Conservation (phyloP, 2,797 vertebrate species). For the Sciaenops ocellatus region DNA sequence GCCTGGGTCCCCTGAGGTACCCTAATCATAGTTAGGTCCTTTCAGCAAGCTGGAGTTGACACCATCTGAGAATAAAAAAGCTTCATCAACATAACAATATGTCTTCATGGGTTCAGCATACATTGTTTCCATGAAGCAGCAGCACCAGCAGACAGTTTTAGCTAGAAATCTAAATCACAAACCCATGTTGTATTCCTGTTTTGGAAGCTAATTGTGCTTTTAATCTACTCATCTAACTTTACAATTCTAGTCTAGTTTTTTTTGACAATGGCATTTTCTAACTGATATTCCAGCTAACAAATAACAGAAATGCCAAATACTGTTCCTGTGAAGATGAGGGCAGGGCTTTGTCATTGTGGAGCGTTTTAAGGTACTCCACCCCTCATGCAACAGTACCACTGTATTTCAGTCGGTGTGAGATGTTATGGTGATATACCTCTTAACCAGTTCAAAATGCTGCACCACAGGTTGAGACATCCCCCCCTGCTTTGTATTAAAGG, state of each 20-base stretch:
- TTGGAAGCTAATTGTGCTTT: not conserved
- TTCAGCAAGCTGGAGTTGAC: constrained; percentile 47
- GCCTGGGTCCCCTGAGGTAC: constrained; percentile 60
- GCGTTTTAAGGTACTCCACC: constrained; percentile 78
- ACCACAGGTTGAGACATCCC: not conserved
- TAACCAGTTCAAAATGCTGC: not conserved
- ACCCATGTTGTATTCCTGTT: constrained; percentile 16
- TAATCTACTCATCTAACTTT: constrained; percentile 7
- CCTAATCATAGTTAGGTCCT: constrained; percentile 69
- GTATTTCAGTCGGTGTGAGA: not conserved
- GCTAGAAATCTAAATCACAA: constrained; percentile 23
- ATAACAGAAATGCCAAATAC: constrained; percentile 68
- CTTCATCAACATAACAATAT: constrained; percentile 55
- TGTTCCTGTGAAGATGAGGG: constrained; percentile 76
- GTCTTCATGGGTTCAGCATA: constrained; percentile 47
- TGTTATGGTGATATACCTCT: not conserved
- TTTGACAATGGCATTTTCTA: not conserved
- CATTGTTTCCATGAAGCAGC: constrained; percentile 57
- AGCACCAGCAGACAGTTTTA: constrained; percentile 25
- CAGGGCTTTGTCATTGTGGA: constrained; percentile 81
- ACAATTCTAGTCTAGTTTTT: constrained; percentile 28
- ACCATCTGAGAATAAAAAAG: constrained; percentile 60
- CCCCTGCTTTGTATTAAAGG: not conserved
- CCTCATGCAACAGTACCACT: constrained; percentile 13
- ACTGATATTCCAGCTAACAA: constrained; percentile 47